phyloP scores from a whole-genome alignment of 2,888 invertebrate genomes.

The Homarus gammarus region DNA sequence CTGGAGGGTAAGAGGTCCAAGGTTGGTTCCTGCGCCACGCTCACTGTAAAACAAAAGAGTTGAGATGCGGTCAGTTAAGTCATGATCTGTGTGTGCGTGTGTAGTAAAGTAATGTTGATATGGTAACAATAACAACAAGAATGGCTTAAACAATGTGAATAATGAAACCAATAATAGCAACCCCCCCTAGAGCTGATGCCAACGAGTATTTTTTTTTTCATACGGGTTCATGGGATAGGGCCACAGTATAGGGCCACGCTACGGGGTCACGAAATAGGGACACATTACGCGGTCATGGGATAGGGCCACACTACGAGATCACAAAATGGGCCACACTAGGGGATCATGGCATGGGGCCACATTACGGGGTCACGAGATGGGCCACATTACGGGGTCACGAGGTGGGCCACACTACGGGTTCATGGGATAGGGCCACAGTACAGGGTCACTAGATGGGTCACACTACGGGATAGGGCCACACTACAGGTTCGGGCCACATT shows the following conservation, averaged over 20 bases:
- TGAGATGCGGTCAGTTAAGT: background rate
- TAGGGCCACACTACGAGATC: background rate
- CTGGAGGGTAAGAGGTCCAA: slow-evolving; percentile 58
- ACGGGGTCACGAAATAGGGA: no score
- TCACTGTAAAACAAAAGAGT: slow-evolving; percentile 73
- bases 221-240: background rate
- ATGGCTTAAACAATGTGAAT: no score
- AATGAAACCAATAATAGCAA: no score
- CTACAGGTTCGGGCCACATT: background rate
- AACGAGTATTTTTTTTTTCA: no score
- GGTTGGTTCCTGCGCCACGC: slow-evolving; percentile 71
- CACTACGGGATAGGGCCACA: background rate
- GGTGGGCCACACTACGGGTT: background rate
- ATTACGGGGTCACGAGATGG: background rate
- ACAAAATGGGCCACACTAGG: background rate
- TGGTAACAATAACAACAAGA: no score
- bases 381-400: background rate
- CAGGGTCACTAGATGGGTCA: background rate
- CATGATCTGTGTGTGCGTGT: slow-evolving; percentile 33
- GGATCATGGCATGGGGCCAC: background rate
- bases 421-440: background rate
- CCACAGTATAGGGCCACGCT: no score
- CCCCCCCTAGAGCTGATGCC: no score
- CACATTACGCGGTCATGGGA: background rate
- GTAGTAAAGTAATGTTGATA: no score